Evolutionary conservation across 2,888 invertebrate genomes (phyloP), one percentile per base, ranked within the genome.

Genomic region (Acheta domesticus): DNA sequence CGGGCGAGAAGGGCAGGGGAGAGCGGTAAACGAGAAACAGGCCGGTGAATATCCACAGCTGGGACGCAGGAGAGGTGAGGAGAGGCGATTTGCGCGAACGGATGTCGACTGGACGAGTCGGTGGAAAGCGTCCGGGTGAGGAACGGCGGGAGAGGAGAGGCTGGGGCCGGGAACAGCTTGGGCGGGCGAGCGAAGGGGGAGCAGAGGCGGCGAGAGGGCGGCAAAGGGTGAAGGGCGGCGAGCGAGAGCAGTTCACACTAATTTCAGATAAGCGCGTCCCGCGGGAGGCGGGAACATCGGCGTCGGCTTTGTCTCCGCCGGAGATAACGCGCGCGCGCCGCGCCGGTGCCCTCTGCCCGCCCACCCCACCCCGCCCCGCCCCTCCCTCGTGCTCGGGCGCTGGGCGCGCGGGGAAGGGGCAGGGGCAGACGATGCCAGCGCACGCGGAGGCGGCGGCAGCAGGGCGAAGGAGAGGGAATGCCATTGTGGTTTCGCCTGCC

Each of bases 231-330:
- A 8, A 36, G 36, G 36, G 36, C 14, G 62, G 62, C 62, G n/a
- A 62, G 48, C 49, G 76, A 76, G 62, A 50, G 76, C 48, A 79
- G 76, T 79, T 79, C 79, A 79, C 79, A 79, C 73, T 79, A 79
- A 79, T 79, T 79, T 79, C 73, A 79, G 79, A 79, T 79, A 79
- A 79, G 79, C 79, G 36, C 49, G 76, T 76, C 79, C 76, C 79
- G 20, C n/a, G 79, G 76, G 79, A 79, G 11, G 74, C 78, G 49
- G 73, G 73, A 76, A 20, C 76, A 76, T 62, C 49, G 48, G 79
- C 79, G 36, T 62, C 73, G 75, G 79, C 76, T 79, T 79, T 76
- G 73, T 76, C 48, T 36, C 48, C n/a, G 48, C 73, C 74, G 48
- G 48, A 48, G 74, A 78, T 78, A 74, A 78, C 78, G 48, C 78